Percentiles rank a stretch among this genome's conserved stretches.
phyloP scores from a whole-genome alignment of 1,140 invertebrate genomes.

The Mercenaria mercenaria region DNA sequence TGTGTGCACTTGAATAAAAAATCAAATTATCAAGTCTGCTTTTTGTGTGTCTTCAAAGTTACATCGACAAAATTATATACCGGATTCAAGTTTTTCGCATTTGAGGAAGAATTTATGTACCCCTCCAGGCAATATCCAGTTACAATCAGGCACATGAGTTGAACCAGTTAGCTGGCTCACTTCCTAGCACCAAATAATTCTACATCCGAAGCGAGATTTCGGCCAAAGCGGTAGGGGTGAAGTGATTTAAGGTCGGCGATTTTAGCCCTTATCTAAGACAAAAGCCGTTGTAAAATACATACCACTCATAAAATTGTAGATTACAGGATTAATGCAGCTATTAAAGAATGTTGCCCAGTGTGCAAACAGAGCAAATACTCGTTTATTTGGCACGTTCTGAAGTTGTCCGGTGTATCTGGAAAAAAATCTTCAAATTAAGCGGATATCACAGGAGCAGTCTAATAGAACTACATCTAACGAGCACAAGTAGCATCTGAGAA shows the following conservation, averaged over 20 bases:
- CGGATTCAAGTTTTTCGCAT: neutral
- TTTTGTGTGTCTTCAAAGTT: neutral
- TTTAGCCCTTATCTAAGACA: neutral
- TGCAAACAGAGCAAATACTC: constrained; percentile 70
- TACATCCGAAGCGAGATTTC: neutral
- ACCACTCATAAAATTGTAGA: constrained; percentile 98
- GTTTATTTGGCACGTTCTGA: neutral
- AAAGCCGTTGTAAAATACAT: constrained; percentile 71
- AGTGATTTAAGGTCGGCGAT: neutral
- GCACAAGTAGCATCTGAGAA: too few relatives aligned
- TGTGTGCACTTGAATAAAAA: neutral
- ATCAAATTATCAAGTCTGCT: neutral
- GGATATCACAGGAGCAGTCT: too few relatives aligned
- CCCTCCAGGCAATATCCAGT: neutral
- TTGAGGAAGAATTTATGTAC: neutral
- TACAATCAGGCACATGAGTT: neutral
- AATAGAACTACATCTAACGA: too few relatives aligned
- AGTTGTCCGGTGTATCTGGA: constrained; percentile 13
- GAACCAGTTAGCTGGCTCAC: neutral
- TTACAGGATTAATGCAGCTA: constrained; percentile 95
- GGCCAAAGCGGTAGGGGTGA: neutral
- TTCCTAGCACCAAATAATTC: neutral
- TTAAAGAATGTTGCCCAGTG: constrained; percentile 90
- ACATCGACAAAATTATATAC: neutral
- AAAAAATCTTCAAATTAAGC: constrained; percentile 2